Evolutionary conservation across 2,888 invertebrate genomes (phyloP).

Genomic region (Drosophila lutescens): DNA sequence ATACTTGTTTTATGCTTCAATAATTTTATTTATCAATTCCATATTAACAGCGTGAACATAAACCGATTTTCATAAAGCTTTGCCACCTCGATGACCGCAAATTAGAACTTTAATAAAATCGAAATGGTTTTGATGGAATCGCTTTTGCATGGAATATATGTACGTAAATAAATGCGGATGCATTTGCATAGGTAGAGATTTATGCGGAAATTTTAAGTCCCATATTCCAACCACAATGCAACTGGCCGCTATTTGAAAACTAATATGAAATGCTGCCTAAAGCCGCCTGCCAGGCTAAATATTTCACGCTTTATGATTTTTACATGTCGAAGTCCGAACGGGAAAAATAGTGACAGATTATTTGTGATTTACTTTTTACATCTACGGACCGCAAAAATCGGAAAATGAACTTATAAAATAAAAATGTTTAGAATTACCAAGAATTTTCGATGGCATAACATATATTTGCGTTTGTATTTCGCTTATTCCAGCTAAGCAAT

Average conservation of each 20-base stretch:
- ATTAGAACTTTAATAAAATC: conserved; percentile 42
- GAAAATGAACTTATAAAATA: no score
- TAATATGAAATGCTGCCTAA: conserved; percentile 38
- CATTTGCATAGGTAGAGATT: conserved; percentile 14
- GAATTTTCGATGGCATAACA: no score
- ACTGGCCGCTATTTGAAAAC: conserved; percentile 32
- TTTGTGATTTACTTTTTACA: not conserved
- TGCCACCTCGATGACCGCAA: conserved; percentile 25
- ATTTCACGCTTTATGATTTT: conserved; percentile 47
- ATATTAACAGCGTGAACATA: conserved; percentile 1
- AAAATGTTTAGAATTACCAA: no score
- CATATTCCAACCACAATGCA: conserved; percentile 39
- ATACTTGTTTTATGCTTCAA: not conserved
- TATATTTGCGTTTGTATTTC: no score
- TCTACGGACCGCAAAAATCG: not conserved
- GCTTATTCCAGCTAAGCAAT: not conserved
- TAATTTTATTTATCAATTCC: not conserved
- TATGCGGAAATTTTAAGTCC: conserved; percentile 13
- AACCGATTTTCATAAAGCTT: conserved; percentile 1
- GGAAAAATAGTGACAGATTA: not conserved
- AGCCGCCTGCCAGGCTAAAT: conserved; percentile 22
- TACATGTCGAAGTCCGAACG: not conserved
- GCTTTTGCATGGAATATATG: not conserved
- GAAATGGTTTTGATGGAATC: conserved; percentile 16
- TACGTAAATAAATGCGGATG: not conserved